Evolutionary conservation across 2,888 invertebrate genomes (phyloP).

Genomic region (Cantharis lateralis): DNA sequence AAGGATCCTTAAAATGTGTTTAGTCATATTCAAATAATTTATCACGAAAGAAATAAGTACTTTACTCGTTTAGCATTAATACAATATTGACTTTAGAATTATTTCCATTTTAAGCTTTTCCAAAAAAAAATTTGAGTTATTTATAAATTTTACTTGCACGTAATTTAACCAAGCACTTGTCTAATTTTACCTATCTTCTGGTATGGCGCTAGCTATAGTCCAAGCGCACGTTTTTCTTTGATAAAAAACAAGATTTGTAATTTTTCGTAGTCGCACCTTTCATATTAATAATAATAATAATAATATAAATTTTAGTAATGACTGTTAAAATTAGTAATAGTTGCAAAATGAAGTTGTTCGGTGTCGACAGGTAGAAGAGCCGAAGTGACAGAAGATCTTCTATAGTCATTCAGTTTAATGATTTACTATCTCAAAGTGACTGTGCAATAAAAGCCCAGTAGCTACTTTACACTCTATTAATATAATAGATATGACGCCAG

Average conservation of each 20-base stretch:
- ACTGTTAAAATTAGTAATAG: background rate
- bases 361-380: conserved; percentile 28
- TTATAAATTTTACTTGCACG: background rate
- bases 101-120: background rate
- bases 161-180: background rate
- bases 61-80: background rate
- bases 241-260: background rate
- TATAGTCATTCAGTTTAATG: conserved; percentile 54
- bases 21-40: conserved; percentile 36
- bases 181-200: background rate
- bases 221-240: background rate
- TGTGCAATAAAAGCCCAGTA: conserved; percentile 53
- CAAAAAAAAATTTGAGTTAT: background rate
- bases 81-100: background rate
- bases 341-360: conserved; percentile 15
- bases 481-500: conserved; percentile 54
- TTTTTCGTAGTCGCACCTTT: background rate
- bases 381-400: conserved; percentile 25
- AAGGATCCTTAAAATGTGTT: conserved; percentile 29
- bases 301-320: background rate
- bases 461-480: conserved; percentile 55
- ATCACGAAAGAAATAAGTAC: conserved; percentile 19
- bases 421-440: conserved; percentile 51
- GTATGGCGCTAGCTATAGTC: background rate
- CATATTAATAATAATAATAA: background rate